Conservation (phyloP, 2,113 vertebrate species). For the Rhombomys opimus region DNA sequence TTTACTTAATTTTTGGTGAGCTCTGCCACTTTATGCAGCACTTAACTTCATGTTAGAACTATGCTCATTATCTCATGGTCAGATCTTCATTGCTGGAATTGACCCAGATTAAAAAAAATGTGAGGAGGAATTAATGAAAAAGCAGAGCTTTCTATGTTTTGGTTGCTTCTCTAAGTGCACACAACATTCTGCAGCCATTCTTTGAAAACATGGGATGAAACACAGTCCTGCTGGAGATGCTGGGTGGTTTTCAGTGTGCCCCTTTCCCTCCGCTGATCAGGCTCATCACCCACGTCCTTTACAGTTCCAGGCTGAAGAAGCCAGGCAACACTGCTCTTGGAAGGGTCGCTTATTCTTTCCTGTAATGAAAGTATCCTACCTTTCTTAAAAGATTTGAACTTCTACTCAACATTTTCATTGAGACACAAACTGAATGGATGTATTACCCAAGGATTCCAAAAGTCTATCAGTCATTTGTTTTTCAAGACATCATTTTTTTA, state of each 20-base stretch:
- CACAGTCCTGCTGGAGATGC: neutral
- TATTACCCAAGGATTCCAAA: neutral
- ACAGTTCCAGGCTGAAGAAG: neutral
- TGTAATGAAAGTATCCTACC: neutral
- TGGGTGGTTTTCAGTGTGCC: neutral
- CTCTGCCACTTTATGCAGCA: neutral
- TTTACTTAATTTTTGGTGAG: conserved; percentile 14
- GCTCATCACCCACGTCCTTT: neutral
- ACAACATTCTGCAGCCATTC: neutral
- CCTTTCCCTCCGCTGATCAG: neutral
- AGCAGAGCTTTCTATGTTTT: neutral
- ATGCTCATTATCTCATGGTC: neutral
- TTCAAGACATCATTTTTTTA: neutral
- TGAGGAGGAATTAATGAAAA: conserved; percentile 35
- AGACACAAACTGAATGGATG: neutral
- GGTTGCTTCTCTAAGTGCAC: neutral
- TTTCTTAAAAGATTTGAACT: neutral
- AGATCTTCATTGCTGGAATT: neutral
- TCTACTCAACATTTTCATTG: neutral
- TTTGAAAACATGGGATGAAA: neutral
- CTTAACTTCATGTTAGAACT: neutral
- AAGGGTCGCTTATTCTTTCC: neutral
- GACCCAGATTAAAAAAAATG: neutral
- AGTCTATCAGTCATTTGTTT: neutral
- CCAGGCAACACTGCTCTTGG: neutral